Conservation (phyloP, 2,797 vertebrate species). For the Streptopelia turtur region DNA sequence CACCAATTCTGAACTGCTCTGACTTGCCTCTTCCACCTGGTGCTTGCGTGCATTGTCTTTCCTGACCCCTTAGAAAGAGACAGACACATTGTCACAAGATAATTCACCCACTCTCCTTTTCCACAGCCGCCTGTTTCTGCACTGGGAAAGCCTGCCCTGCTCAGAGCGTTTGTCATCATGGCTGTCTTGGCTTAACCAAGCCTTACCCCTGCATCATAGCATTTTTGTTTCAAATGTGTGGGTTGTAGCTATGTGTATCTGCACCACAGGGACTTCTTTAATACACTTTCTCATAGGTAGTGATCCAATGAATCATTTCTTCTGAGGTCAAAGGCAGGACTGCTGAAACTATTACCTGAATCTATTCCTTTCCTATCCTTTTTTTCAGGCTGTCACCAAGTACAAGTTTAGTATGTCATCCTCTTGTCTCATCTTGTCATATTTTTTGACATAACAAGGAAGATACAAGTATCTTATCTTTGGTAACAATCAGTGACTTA, state of each 20-base stretch:
- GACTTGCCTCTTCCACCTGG: neutral
- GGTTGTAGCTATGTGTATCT: neutral
- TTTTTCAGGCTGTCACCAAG: neutral
- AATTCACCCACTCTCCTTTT: neutral
- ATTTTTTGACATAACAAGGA: neutral
- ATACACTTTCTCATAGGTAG: neutral
- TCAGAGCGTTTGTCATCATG: neutral
- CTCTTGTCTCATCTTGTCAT: neutral
- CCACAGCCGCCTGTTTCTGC: neutral
- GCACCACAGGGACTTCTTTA: neutral
- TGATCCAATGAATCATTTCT: neutral
- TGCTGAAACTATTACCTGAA: neutral
- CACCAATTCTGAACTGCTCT: neutral
- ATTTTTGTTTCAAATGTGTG: neutral
- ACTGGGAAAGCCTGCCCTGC: neutral
- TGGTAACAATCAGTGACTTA: neutral
- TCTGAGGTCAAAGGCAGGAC: neutral
- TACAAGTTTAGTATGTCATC: neutral
- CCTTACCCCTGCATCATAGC: neutral
- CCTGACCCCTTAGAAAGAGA: neutral
- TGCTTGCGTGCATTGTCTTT: rapidly evolving
- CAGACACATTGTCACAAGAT: rapidly evolving
- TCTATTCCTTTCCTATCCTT: neutral
- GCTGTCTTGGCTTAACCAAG: neutral
- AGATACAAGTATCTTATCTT: neutral